phyloP scores from a whole-genome alignment of 2,888 invertebrate species.

The Lagria hirta region DNA sequence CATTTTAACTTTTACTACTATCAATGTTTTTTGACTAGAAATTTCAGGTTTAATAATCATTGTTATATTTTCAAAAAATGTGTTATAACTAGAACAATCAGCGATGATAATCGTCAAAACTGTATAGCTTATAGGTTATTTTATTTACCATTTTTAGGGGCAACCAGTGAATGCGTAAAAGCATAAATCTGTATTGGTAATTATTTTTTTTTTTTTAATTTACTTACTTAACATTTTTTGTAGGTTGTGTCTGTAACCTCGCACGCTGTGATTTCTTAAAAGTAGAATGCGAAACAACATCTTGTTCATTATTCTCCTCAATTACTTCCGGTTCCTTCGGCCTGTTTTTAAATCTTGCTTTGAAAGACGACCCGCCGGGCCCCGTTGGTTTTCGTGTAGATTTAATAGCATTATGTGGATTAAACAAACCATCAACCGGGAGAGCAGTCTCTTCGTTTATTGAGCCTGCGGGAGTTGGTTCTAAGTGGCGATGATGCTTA shows the following conservation, averaged over 20 bases:
- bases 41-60: too few species aligned
- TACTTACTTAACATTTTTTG: conserved; percentile 55
- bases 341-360: conserved; percentile 61
- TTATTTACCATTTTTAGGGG: too few species aligned
- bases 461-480: conserved; percentile 63
- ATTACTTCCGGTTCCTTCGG: conserved; percentile 50
- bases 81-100: too few species aligned
- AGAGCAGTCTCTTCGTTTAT: conserved; percentile 60
- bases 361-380: conserved; percentile 46
- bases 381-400: conserved; percentile 58
- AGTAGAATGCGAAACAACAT: conserved; percentile 32
- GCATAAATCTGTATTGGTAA: too few species aligned
- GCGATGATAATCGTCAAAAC: too few species aligned
- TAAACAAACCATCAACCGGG: conserved; percentile 60
- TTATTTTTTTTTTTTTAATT: too few species aligned
- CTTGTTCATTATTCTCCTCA: conserved; percentile 42
- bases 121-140: too few species aligned
- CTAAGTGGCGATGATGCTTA: conserved; percentile 61
- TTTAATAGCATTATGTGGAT: conserved; percentile 53
- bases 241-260: conserved; percentile 41
- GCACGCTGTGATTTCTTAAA: conserved; percentile 43
- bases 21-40: too few species aligned
- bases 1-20: too few species aligned
- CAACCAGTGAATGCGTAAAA: too few species aligned
- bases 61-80: too few species aligned